Evolutionary conservation across 2,113 vertebrate genomes (phyloP).

Genomic region (Piliocolobus tephrosceles): DNA sequence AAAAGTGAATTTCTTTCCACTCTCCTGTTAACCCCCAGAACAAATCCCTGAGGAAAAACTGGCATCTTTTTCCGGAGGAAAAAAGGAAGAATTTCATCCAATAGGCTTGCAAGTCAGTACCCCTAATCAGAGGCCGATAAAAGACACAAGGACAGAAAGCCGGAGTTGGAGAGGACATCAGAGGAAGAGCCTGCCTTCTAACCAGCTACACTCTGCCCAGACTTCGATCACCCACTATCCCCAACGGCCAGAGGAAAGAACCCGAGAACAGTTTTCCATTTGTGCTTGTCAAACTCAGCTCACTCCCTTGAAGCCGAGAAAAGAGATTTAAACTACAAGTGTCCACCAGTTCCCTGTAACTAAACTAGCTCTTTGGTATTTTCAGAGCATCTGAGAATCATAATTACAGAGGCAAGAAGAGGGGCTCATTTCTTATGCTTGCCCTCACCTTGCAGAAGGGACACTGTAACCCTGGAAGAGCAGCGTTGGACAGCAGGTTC

Average conservation of each 20-base stretch:
- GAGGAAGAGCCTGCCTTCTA: neutral
- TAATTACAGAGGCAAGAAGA: neutral
- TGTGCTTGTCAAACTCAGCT: conserved; percentile 51
- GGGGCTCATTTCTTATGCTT: neutral
- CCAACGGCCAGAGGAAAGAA: neutral
- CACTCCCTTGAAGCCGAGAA: conserved; percentile 38
- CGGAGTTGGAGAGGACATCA: neutral
- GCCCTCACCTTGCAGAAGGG: neutral
- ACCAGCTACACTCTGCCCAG: neutral
- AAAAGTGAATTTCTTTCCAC: conserved; percentile 16
- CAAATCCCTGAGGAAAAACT: neutral
- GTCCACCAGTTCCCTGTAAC: neutral
- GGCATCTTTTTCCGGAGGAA: conserved; percentile 45
- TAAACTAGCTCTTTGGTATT: conserved; percentile 46
- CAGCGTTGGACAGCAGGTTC: neutral
- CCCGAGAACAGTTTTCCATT: conserved; percentile 42
- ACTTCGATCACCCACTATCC: neutral
- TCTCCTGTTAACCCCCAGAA: conserved; percentile 13
- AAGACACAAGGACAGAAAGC: neutral
- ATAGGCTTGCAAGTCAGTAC: neutral
- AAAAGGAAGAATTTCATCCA: conserved; percentile 34
- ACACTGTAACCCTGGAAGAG: neutral
- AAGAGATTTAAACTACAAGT: conserved; percentile 39
- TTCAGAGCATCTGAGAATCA: neutral
- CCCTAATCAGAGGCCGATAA: neutral